Evolutionary conservation across 1,140 invertebrate genomes (phyloP), one percentile per base, ranked within the genome.

Genomic region (Neodiprion pinetum): DNA sequence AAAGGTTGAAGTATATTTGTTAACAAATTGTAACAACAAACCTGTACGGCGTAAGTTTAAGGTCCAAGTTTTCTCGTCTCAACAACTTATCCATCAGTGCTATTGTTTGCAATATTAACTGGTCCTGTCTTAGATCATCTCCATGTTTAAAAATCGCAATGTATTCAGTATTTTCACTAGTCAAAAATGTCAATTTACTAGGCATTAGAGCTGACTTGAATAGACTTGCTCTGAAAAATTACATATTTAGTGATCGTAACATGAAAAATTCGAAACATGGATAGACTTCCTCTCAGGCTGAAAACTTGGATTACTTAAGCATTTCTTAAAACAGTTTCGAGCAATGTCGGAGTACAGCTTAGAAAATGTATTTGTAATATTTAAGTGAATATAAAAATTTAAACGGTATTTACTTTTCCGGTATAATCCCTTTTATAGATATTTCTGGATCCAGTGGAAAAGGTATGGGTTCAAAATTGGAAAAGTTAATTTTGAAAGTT

Each of bases 141-240:
- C 99, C 99, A 83, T 98, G 93, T 90, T 99, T 99, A 87, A 99
- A 99, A 78, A 99, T 99, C 0, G 97, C 96, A 14, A 97, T 94
- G 88, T 99, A 99, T 84, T 98, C 96, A n/a, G 88, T 89, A 49
- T 94, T 93, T 70, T 93, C 91, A 0, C 90, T 92, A 0, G 96
- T 98, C 17, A 94, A 89, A 86, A 99, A 99, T 4, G 96, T 96
- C 23, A 99, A 90, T 84, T 96, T 95, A 53, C 96, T 96, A n/a
- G 98, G 98, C 97, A 99, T 99, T 66, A 99, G 89, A 5, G 97
- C 96, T 48, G 97, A 99, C 88, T 99, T 99, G 86, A 99, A 99
- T 0, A 99, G 89, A 70, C 93, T 95, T 0, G 98, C 97, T 83
- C 91, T 92, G 74, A 70, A 82, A 78, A 78, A 76, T 61, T 12